phyloP scores from a whole-genome alignment of 2,797 vertebrate genomes.

The Coilia nasus region DNA sequence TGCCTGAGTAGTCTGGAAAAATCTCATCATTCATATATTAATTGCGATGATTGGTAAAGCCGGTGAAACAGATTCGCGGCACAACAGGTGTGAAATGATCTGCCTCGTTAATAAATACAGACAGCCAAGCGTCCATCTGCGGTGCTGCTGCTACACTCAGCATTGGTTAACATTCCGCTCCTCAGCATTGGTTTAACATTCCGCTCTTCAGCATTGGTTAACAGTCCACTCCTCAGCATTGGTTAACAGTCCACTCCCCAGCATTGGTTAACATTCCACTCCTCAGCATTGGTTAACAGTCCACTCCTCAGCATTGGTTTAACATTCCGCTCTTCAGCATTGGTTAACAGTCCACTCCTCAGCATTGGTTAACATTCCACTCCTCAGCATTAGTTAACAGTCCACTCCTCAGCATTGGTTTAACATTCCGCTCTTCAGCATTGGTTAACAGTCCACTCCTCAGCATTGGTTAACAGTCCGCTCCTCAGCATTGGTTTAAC shows the following conservation, averaged over 20 bases:
- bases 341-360: too few species aligned
- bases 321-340: too few species aligned
- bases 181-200: not conserved
- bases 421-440: too few species aligned
- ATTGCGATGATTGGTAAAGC: not conserved
- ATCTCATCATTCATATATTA: not conserved
- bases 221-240: too few species aligned
- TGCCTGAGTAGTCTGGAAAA: not conserved
- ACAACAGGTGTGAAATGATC: conserved; percentile 10
- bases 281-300: too few species aligned
- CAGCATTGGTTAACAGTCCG: not conserved
- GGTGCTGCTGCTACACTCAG: not conserved
- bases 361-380: not conserved
- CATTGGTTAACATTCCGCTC: not conserved
- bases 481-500: not conserved
- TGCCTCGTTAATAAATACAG: conserved; percentile 7
- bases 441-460: too few species aligned
- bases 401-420: not conserved
- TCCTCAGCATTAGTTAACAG: too few species aligned
- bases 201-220: too few species aligned
- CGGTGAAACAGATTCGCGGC: not conserved
- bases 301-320: not conserved
- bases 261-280: not conserved
- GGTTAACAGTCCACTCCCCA: not conserved
- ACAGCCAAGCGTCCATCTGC: not conserved